Percentiles rank a stretch among this genome's conserved stretches.
These are phyloP conservation scores for Cryptops parisi DNA, from an alignment of 2,888 invertebrate species.

Conservation along the genomic window DNA sequence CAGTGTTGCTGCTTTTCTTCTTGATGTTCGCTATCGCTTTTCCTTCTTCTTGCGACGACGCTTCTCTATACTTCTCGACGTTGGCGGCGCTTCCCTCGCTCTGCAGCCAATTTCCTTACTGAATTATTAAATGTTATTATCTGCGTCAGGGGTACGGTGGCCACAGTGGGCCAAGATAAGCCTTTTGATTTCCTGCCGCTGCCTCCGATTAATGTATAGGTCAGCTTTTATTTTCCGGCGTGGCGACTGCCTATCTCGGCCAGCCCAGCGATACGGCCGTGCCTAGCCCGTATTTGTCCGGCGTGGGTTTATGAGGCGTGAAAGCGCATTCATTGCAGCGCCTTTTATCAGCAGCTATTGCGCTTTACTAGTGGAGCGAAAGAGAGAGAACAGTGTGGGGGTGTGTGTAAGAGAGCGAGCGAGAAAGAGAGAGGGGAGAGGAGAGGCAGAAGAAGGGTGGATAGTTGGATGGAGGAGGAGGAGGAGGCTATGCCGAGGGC, in stretches of 20 bases:
- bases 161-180: constrained; percentile 8
- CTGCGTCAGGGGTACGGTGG: constrained; percentile 3
- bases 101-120: constrained; percentile 14
- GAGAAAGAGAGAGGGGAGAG: neutral
- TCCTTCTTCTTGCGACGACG: no score
- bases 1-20: no score
- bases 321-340: constrained; percentile 14
- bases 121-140: constrained; percentile 15
- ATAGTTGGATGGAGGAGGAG: neutral
- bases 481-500: no score
- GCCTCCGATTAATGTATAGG: constrained; percentile 13
- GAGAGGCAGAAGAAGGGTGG: constrained; percentile 5
- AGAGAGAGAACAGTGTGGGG: neutral
- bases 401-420: neutral
- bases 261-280: constrained; percentile 11
- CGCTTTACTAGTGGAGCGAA: constrained; percentile 1
- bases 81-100: no score
- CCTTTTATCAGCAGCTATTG: constrained; percentile 12
- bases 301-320: constrained; percentile 12
- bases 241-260: constrained; percentile 13
- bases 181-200: constrained; percentile 15
- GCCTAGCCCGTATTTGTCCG: constrained; percentile 11
- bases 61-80: no score
- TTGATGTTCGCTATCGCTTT: no score
- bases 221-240: constrained; percentile 15